Base-by-base conservation (phyloP, 2,888 invertebrate genomes). In the Ornithoptera alexandrae region DNA sequence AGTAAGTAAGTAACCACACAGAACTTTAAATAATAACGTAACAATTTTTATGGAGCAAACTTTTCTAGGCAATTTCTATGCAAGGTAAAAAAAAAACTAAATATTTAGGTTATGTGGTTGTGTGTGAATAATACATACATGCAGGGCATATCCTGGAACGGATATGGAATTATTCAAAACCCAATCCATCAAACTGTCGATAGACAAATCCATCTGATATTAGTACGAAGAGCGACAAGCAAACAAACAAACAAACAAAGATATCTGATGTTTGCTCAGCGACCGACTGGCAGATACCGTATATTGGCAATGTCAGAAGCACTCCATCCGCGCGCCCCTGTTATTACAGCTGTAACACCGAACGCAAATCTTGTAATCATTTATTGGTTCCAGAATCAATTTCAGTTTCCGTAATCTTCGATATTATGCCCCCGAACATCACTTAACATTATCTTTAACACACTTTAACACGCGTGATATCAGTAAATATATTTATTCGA, bases 221-320 rank as follows among this genome's bases (percentile, higher is more conserved):
- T 59, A 58, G 66, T 58, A 62, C 58, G 24, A 58, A 24, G 60
- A 24, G 53, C 46, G 22, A 22, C 22, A 22, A 22, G 22, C 22
- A 22, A 53, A 60, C 66, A 59, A 56, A 71, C 71, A 71, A 71
- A 71, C 71, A 71, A 68, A 71, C 71, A 71, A 67, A 67, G 66
- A 67, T 73, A 73, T 73, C 72, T 70, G 58, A 68, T 73, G 72
- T 73, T 71, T 71, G 71, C 60, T 60, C 72, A 73, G 72, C 69
- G 71, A 63, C 66, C 67, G 68, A 66, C 60, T 67, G 61, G 24
- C 61, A 59, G 71, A 70, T 73, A 70, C 62, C 63, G 62, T 65
- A 71, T 70, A 70, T 71, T 71, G 69, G 50, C 58, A 39, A 63
- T 46, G 69, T 53, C 58, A 58, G 66, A 66, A 62, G 62, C 18